Evolutionary conservation across 2,797 vertebrate genomes (phyloP).

Genomic region (Neosalanx taihuensis): DNA sequence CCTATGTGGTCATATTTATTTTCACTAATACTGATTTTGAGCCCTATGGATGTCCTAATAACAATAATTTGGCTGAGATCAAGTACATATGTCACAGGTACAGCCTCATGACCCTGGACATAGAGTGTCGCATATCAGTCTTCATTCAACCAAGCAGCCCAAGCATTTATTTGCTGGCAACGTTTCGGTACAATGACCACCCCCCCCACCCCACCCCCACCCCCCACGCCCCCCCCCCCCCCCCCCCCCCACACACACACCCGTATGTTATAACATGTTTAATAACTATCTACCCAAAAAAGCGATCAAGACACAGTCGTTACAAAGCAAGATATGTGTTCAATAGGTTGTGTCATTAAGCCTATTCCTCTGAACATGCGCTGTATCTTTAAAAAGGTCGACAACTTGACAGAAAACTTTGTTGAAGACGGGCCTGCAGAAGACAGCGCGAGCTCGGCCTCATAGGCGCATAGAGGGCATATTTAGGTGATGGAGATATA

Average conservation of each 20-base stretch:
- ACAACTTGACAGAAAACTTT: slow-evolving; percentile 60
- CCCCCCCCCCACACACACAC: too few species aligned
- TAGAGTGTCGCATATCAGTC: too few species aligned
- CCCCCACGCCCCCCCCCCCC: too few species aligned
- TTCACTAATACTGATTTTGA: neutral
- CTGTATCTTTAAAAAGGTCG: slow-evolving; percentile 47
- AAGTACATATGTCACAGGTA: neutral
- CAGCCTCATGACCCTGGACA: neutral
- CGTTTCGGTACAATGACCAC: too few species aligned
- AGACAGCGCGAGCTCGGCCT: slow-evolving; percentile 36
- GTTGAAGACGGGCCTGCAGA: slow-evolving; percentile 43
- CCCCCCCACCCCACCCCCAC: too few species aligned
- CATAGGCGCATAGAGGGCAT: slow-evolving; percentile 15
- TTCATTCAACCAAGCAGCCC: neutral
- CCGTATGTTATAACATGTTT: neutral
- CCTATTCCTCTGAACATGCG: slow-evolving; percentile 15
- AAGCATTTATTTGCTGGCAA: neutral
- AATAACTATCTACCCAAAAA: neutral
- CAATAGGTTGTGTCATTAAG: slow-evolving; percentile 1
- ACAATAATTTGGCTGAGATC: neutral
- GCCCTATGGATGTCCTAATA: neutral
- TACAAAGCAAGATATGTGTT: neutral
- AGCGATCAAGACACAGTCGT: neutral
- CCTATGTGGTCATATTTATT: neutral
- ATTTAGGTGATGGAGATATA: slow-evolving; percentile 50